Conservation (phyloP, 2,113 vertebrate genomes). For the Porphyrio hochstetteri region DNA sequence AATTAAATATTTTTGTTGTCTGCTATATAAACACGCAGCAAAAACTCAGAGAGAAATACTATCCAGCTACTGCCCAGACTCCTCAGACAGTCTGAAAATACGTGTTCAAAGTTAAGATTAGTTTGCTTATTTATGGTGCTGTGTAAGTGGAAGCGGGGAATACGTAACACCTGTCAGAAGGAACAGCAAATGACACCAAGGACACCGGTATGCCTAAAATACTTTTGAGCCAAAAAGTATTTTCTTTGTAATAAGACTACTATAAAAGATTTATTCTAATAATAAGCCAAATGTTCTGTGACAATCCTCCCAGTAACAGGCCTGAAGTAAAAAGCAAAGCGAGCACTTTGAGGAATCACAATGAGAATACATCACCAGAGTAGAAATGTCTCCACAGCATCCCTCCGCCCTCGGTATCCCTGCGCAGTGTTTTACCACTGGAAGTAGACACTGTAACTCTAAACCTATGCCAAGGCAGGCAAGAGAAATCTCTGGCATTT, state of each 20-base stretch:
- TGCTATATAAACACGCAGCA: background rate
- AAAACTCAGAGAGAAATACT: background rate
- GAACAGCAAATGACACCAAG: background rate
- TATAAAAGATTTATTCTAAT: slow-evolving; percentile 43
- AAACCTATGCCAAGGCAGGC: background rate
- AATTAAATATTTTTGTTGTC: slow-evolving; percentile 14
- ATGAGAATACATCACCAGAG: background rate
- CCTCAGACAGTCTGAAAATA: background rate
- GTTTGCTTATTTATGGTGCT: slow-evolving; percentile 3
- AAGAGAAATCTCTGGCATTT: slow-evolving; percentile 24
- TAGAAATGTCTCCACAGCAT: background rate
- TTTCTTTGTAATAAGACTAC: slow-evolving; percentile 31
- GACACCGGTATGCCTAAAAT: background rate
- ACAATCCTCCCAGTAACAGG: background rate
- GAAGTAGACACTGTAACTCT: background rate
- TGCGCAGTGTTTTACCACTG: background rate
- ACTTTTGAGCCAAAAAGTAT: background rate
- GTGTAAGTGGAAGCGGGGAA: background rate
- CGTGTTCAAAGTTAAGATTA: background rate
- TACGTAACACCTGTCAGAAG: background rate
- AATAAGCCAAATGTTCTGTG: slow-evolving; percentile 29
- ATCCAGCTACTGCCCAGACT: background rate
- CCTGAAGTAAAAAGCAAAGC: background rate
- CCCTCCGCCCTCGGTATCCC: background rate
- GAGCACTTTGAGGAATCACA: background rate